phyloP scores from a whole-genome alignment of 2,113 vertebrate genomes.

The Philantomba maxwellii region DNA sequence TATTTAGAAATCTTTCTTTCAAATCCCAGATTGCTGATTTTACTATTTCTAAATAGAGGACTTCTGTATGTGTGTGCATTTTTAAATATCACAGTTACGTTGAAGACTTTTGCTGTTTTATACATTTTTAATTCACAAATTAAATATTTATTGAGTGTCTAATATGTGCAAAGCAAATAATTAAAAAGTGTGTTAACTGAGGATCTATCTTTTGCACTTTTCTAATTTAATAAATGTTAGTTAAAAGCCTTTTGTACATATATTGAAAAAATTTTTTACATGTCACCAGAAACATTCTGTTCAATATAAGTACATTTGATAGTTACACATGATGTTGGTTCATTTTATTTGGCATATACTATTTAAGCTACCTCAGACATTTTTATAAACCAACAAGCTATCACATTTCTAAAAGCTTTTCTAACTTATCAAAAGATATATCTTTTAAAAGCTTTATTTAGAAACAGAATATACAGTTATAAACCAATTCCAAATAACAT shows the following conservation, averaged over 20 bases:
- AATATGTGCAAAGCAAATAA: conserved; percentile 44
- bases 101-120: conserved; percentile 25
- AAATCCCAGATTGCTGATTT: conserved; percentile 34
- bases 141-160: conserved; percentile 3
- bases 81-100: conserved; percentile 7
- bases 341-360: conserved; percentile 16
- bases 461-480: conserved; percentile 7
- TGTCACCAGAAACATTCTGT: conserved; percentile 23
- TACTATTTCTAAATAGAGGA: conserved; percentile 11
- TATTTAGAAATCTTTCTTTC: conserved; percentile 33
- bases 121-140: conserved; percentile 21
- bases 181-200: conserved; percentile 30
- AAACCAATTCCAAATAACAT: conserved; percentile 3
- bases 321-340: conserved; percentile 20
- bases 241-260: not conserved
- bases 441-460: conserved; percentile 6
- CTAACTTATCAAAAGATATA: conserved; percentile 14
- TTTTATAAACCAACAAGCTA: conserved; percentile 27
- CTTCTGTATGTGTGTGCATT: conserved; percentile 28
- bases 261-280: conserved; percentile 23
- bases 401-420: conserved; percentile 27
- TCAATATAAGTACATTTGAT: conserved; percentile 14
- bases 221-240: conserved; percentile 40
- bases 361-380: conserved; percentile 13
- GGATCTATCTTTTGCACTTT: conserved; percentile 23